These are phyloP conservation scores for Piliocolobus tephrosceles DNA, from an alignment of 2,113 vertebrate genomes.

Conservation along the genomic window DNA sequence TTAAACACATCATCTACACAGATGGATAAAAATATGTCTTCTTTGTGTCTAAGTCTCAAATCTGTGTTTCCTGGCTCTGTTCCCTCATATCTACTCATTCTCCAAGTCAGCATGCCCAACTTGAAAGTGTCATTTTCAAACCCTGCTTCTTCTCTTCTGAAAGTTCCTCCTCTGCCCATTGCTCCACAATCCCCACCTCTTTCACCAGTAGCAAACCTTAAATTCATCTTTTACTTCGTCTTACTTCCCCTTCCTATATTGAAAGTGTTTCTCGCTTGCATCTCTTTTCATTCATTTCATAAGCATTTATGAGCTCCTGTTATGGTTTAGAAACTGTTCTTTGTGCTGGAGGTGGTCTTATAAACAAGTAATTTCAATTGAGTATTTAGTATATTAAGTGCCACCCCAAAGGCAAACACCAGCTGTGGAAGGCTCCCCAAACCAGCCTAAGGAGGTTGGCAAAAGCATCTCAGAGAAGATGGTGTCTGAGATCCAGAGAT, in stretches of 20 bases:
- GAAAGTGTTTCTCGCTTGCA: not conserved
- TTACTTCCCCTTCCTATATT: not conserved
- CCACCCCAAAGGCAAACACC: not conserved
- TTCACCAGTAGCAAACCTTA: not conserved
- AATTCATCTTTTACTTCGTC: constrained; percentile 10
- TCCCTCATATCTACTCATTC: not conserved
- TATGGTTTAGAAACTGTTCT: not conserved
- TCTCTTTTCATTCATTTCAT: not conserved
- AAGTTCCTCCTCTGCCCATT: not conserved
- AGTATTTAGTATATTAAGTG: too few species aligned
- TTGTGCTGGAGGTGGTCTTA: not conserved
- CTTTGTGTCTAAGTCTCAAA: not conserved
- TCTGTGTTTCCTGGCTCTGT: not conserved
- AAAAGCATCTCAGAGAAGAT: not conserved
- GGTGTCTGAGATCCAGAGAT: not conserved
- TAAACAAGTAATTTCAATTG: not conserved
- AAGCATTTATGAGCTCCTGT: not conserved
- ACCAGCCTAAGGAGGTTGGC: not conserved
- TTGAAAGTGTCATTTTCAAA: not conserved
- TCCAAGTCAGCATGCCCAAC: not conserved
- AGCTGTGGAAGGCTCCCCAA: not conserved
- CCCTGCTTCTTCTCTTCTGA: not conserved
- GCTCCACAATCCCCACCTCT: not conserved
- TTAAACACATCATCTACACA: not conserved
- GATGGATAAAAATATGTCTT: not conserved